Evolutionary conservation across 2,888 invertebrate genomes (phyloP), one percentile per base, ranked within the genome.

Genomic region (Agrochola lychnidis): DNA sequence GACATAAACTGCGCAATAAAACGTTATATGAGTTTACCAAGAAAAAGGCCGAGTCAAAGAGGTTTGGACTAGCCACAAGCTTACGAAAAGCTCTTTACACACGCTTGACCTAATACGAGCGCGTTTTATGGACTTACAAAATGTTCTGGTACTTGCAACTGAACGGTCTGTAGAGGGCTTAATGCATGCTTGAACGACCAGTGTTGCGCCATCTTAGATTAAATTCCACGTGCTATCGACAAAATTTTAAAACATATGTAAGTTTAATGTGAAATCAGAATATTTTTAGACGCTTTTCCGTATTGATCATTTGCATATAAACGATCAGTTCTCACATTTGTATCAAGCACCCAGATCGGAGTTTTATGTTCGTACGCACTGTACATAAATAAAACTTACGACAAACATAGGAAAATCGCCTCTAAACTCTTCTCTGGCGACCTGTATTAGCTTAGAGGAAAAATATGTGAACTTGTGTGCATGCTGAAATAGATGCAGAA

Each of bases 271-370:
- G 67, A 71, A 87, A 73, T 76, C 66, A 36, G 76, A 70, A 70
- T 84, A 70, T 86, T 63, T 75, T 70, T 62, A 56, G 3, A 76
- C 7, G 53, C 68, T 70, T 76, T 85, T 87, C 87, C 83, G 74
- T 80, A 76, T 79, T 74, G 56, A 74, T 51, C 56, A 86, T 85
- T 76, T 78, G 66, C 86, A 87, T 86, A 73, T 80, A 87, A 86
- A 86, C 73, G 76, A 76, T 61, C 67, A 42, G 59, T 85, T 76
- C 80, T 73, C 78, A 79, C 73, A 85, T 82, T 75, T 79, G 69
- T 79, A 78, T 78, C 75, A 76, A 73, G 56, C 62, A 71, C 70
- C 59, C 59, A 78, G 62, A 70, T 86, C 57, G 25, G 64, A 69
- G 48, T 72, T 76, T 68, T 76, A 81, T 76, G 36, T 56, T n/a